Evolutionary conservation across 2,797 vertebrate genomes (phyloP), one percentile per base, ranked within the genome.

Genomic region (Enteromius argenteus): DNA sequence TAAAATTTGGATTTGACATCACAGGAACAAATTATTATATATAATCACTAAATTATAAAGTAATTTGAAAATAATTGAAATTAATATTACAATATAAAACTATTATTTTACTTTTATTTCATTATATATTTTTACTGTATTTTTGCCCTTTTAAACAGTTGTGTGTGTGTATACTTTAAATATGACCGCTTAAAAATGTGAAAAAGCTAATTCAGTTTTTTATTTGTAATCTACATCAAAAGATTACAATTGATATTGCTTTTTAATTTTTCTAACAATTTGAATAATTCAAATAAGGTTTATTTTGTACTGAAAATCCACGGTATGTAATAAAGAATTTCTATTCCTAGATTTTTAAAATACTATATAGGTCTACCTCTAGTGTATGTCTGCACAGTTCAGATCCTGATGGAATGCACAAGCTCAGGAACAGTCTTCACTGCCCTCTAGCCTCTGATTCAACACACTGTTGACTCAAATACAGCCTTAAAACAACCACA

Each of bases 401-500:
- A 79, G 19, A 46, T 73, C 53, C 51, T 73, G 21, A 64, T 64
- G 71, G 6, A 76, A 39, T 32, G 58, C 51, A 79, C 71, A 74
- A 27, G 64, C 81, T 83, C 81, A 83, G 81, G 76, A 83, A 21
- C 44, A 69, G 51, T 85, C 72, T 46, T 72, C 46, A 73, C 56
- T 81, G 68, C 80, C 68, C 68, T 62, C n/a, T 73, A 68, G 58
- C 49, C 19, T 86, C 66, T 79, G 81, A 60, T 74, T 74, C 62
- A 69, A 23, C 51, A 49, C 21, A 56, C 32, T 4, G 56, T 62
- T 74, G 58, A 80, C 51, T 23, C 62, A 76, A 64, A 85, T 69
- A 85, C 49, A 56, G 86, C 86, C 86, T 87, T 87, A 85, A 81
- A 84, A 67, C 67, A 74, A 66, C 30, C 56, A 80, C 62, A 60